Evolutionary conservation across 2,797 vertebrate genomes (phyloP).

Genomic region (Adrianichthys oophorus): DNA sequence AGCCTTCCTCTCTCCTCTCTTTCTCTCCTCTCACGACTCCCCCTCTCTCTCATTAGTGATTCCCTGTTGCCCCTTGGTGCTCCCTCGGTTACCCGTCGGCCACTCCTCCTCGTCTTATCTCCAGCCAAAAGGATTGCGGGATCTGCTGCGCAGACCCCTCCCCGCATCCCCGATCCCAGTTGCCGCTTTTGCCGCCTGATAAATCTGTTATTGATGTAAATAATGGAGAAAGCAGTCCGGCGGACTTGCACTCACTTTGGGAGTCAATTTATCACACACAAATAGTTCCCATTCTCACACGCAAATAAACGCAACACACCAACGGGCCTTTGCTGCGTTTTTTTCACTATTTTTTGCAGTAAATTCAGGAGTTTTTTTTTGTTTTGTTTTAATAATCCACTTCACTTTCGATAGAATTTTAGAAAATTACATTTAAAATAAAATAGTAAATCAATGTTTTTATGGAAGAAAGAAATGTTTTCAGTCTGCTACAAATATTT

Average conservation of each 20-base stretch:
- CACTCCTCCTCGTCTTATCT: constrained; percentile 87
- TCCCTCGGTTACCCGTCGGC: constrained; percentile 76
- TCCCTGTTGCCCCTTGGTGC: constrained; percentile 77
- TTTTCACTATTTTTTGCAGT: background rate
- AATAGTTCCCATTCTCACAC: background rate
- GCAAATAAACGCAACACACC: background rate
- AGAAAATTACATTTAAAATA: too few species aligned
- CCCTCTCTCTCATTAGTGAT: constrained; percentile 80
- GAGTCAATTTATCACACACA: constrained; percentile 12
- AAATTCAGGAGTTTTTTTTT: background rate
- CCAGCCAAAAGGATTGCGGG: constrained; percentile 77
- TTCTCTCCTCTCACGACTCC: constrained; percentile 26
- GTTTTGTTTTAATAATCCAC: too few species aligned
- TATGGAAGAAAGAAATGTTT: background rate
- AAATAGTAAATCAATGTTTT: too few species aligned
- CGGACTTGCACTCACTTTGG: constrained; percentile 23
- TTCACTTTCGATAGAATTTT: too few species aligned
- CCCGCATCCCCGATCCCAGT: constrained; percentile 67
- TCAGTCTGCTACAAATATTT: background rate
- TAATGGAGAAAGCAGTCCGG: constrained; percentile 61
- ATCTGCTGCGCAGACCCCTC: constrained; percentile 76
- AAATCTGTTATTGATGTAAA: constrained; percentile 77
- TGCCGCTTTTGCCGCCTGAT: constrained; percentile 63
- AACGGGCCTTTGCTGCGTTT: background rate
- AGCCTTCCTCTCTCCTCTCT: constrained; percentile 41